Base-by-base conservation (phyloP, 2,797 vertebrate species). In the Huso huso region DNA sequence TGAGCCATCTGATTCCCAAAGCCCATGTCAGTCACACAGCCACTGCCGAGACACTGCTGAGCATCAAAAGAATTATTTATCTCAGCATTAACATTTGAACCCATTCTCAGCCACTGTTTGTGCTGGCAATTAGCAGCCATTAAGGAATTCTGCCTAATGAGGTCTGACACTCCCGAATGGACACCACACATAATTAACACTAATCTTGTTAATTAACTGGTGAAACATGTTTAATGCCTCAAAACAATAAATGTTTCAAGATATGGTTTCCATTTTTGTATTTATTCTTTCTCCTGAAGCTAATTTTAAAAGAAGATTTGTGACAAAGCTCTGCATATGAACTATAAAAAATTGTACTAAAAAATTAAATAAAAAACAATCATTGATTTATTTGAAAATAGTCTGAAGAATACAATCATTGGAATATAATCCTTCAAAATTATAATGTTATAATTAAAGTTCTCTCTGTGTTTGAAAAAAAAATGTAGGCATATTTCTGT, bases 141-240 rank as follows among this genome's bases (percentile, higher is more conserved):
- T 70, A 73, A 72, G 79, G 83, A 85, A 81, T 73, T 80, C 0
- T 71, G 75, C 76, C 78, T 86, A 91, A 90, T 83, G 76, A 80
- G 83, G 77, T 83, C 78, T 82, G 82, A 86, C 80, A 74, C 82
- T 81, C 82, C 74, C 78, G 79, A 80, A 81, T 53, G 77, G 86
- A 83, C 79, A 82, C 79, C 77, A 70, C 82, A 81, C 87, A 82
- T 84, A 85, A 90, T 86, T 85, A 89, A 82, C 83, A 83, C 82
- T 79, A 81, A 86, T 83, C 76, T 75, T 76, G 78, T 84, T 86
- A 87, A 83, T 78, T 84, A 82, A 80, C 79, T 82, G 70, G 73
- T 68, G 78, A 82, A 83, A 79, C 77, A 60, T 76, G 81, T 77
- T 83, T 83, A 78, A 70, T 49, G 77, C 79, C 77, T 75, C 79